Percentiles rank a stretch among this genome's conserved stretches.
Conservation (phyloP, 2,113 vertebrate species). For the Mystacornis crossleyi region DNA sequence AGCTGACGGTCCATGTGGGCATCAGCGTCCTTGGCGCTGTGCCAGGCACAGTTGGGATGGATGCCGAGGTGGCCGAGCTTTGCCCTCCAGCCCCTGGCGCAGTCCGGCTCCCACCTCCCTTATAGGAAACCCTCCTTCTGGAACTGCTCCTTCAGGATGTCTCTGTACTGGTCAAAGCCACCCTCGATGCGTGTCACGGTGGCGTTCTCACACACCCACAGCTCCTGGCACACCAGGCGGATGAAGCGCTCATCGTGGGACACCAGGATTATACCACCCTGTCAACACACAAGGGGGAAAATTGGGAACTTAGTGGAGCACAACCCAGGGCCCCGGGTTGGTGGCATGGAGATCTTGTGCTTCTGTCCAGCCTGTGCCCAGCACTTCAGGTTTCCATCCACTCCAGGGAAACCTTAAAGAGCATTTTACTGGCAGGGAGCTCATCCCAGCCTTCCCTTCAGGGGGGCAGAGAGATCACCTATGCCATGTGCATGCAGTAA, state of each 20-base stretch:
- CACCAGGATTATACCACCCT: constrained; percentile 95
- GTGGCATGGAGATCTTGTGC: background rate
- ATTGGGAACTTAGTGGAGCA: background rate
- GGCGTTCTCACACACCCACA: constrained; percentile 92
- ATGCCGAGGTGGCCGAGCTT: background rate
- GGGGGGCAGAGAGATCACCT: background rate
- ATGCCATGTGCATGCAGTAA: fast-evolving
- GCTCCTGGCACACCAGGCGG: constrained; percentile 90
- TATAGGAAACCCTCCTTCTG: constrained; percentile 94
- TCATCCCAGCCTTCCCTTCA: background rate
- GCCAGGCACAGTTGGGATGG: constrained; percentile 35
- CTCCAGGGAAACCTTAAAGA: background rate
- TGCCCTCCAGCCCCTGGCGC: background rate
- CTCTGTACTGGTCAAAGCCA: constrained; percentile 94
- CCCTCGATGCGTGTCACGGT: constrained; percentile 87
- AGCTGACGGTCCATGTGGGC: background rate
- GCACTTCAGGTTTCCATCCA: background rate
- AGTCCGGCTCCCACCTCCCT: constrained; percentile 38
- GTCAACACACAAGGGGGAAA: background rate
- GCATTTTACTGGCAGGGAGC: background rate
- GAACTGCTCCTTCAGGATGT: constrained; percentile 97
- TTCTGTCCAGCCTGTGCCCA: background rate
- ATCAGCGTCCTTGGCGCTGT: background rate
- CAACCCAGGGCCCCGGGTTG: background rate
- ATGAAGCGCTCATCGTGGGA: constrained; percentile 97